phyloP scores from a whole-genome alignment of 2,113 vertebrate genomes.

The Xenus cinereus region DNA sequence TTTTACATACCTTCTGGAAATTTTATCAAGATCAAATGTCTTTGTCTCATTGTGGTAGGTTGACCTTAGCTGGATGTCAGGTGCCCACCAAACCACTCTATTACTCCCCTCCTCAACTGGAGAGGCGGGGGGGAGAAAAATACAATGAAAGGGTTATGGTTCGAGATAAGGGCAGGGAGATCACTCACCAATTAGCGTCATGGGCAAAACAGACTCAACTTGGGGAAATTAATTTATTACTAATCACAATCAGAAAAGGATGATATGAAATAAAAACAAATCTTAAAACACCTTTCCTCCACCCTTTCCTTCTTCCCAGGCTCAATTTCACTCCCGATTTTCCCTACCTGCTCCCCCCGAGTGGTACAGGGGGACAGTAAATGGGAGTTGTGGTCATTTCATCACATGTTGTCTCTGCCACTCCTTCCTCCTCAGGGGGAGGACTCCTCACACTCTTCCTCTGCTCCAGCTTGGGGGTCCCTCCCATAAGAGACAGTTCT shows the following conservation, averaged over 20 bases:
- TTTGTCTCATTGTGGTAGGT: not conserved
- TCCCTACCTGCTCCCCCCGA: not conserved
- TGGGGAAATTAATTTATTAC: not conserved
- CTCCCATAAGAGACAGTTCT: not conserved
- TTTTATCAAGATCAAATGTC: not conserved
- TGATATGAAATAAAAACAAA: not conserved
- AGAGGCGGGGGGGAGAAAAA: not conserved
- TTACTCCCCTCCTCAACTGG: not conserved
- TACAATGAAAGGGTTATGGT: not conserved
- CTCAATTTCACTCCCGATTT: not conserved
- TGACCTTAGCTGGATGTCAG: not conserved
- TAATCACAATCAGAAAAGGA: not conserved
- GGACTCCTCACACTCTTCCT: not conserved
- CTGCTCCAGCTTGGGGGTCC: not conserved
- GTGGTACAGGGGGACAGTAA: not conserved
- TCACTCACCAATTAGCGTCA: not conserved
- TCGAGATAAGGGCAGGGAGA: not conserved
- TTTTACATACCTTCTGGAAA: not conserved
- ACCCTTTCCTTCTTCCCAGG: not conserved
- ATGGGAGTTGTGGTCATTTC: not conserved
- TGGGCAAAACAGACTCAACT: not conserved
- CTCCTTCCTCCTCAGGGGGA: not conserved
- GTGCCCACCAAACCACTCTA: not conserved
- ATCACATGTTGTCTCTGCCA: not conserved
- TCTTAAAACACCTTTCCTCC: not conserved